Base-by-base conservation (phyloP, 2,888 invertebrate genomes). In the Aspidiotus destructor region DNA sequence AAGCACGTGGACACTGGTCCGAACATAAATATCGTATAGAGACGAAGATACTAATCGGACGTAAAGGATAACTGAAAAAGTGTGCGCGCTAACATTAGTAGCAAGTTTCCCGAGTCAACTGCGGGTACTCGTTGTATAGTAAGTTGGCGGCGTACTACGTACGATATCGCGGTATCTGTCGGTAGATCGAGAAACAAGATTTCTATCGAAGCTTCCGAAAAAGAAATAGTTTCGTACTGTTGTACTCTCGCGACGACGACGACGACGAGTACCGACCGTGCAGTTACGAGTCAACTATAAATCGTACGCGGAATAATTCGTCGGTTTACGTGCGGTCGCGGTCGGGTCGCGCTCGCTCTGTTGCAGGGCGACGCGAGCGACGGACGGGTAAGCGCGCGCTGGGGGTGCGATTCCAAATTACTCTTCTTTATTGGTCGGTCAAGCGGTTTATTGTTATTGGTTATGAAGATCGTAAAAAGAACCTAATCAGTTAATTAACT, bases 171-270 rank as follows among this genome's bases (percentile, higher is more conserved):
- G 62, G 16, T 62, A 62, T 62, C 62, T 62, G 62, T 48, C 62
- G 62, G 62, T 52, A 42, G 28, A 41, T 62, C 52, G 17, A 52
- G 62, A 62, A 62, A 62, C 62, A 48, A 62, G 62, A 62, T 62
- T 28, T 62, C 28, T 62, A 62, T 62, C 62, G 62, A 40, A 62
- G 62, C 62, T 62, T 62, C 62, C 62, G 62, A 62, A 62, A 62
- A 62, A 62, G 16, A 13, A 41, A 60, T 60, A 42, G 17, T 52
- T 13, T 52, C 52, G 52, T 17, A 42, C 28, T 28, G 28, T 28
- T 28, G 28, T 28, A 28, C 28, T 28, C 28, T 28, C 28, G 28
- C 28, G 28, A 28, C 28, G 28, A 28, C 28, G 28, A 28, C 28
- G 28, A 28, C 28, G 28, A 28, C 28, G 28, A 28, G 28, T 28